Conservation (phyloP, 2,797 vertebrate species). For the Micropoecilia bifurca region DNA sequence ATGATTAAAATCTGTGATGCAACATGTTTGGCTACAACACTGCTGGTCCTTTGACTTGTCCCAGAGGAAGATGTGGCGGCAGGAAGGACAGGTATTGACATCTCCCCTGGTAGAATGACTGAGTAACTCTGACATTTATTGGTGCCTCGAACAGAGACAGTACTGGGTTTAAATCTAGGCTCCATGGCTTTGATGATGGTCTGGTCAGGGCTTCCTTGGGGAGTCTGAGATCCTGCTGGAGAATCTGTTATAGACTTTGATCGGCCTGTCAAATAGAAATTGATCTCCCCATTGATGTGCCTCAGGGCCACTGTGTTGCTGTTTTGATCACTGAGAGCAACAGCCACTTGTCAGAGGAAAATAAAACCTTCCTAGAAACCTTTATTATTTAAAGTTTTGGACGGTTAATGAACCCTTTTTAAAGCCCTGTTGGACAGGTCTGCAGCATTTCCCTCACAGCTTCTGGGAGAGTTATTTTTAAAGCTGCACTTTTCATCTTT, state of each 20-base stretch:
- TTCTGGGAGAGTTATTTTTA: constrained; percentile 90
- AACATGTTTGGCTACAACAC: constrained; percentile 80
- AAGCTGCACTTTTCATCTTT: constrained; percentile 77
- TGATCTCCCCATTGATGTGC: constrained; percentile 89
- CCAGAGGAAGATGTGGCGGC: constrained; percentile 81
- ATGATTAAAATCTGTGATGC: not conserved
- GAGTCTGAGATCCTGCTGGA: constrained; percentile 87
- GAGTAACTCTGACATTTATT: constrained; percentile 90
- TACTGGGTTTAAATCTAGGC: constrained; percentile 91
- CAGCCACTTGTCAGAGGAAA: constrained; percentile 91
- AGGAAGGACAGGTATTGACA: constrained; percentile 75
- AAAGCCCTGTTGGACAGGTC: constrained; percentile 92
- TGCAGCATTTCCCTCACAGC: constrained; percentile 90
- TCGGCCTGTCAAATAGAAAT: constrained; percentile 96
- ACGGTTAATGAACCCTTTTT: constrained; percentile 64
- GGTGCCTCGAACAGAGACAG: constrained; percentile 85
- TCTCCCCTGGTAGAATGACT: constrained; percentile 85
- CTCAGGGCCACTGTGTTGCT: constrained; percentile 92
- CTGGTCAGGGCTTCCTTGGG: constrained; percentile 82
- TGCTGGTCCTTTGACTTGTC: constrained; percentile 89
- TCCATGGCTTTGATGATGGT: constrained; percentile 87
- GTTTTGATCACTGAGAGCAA: constrained; percentile 93
- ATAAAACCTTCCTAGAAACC: constrained; percentile 89
- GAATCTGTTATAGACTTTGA: constrained; percentile 79
- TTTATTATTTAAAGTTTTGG: constrained; percentile 84